Evolutionary conservation across 2,113 vertebrate species (phyloP), one percentile per base, ranked within the genome.

Genomic region (Anhinga anhinga): DNA sequence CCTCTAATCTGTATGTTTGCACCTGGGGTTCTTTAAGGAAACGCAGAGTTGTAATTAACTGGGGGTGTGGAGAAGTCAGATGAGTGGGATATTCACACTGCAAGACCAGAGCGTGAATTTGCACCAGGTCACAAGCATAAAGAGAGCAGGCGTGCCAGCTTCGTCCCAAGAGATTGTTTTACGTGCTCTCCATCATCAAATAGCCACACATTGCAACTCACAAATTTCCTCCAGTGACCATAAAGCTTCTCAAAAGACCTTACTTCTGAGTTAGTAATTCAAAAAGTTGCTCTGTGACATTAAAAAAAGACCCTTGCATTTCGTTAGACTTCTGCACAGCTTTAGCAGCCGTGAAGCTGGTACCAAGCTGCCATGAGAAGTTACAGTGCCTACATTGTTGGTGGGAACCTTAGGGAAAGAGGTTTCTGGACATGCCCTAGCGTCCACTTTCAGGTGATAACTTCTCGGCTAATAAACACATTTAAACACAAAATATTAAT

Each of bases 401-500:
- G 89, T 72, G 77, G 69, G 83, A 96, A 42, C 88, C 91, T 88
- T 49, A 79, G 83, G 86, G 95, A 94, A 91, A 80, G 93, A 96
- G 53, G 59, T 94, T 96, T 94, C 95, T 97, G 93, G 95, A 97
- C 94, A 63, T 82, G 91, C 93, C 84, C 81, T 82, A 66, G 78
- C 30, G 5, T 97, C 96, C 95, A 95, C 95, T 96, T 96, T 83
- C 95, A 97, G 94, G 91, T 96, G 96, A 97, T 96, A 96, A 97
- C 95, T 95, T 96, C 95, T 97, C 97, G 96, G 84, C 96, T 96
- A 95, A 95, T 97, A 97, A 97, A 96, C 97, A 97, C 96, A 96
- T 95, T 93, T 93, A 86, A 95, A 74, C 67, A 95, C 95, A 96
- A 96, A 97, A 97, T 96, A 97, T 93, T 84, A 91, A 96, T 97